Evolutionary conservation across 2,888 invertebrate genomes (phyloP).

Genomic region (Tetranychus piercei): DNA sequence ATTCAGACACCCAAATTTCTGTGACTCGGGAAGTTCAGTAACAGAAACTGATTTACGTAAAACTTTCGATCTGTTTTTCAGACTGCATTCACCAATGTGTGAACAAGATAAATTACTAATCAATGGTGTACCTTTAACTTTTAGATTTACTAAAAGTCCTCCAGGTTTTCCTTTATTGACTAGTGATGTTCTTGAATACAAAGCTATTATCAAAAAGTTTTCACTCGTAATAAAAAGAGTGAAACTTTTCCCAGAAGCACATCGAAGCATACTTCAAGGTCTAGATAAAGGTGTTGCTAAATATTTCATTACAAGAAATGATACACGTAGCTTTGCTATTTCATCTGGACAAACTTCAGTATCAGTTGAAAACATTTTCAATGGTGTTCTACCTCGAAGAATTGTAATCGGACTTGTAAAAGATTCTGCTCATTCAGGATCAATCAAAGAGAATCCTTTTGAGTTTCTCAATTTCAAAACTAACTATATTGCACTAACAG

Average conservation of each 20-base stretch:
- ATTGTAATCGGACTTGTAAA: neutral
- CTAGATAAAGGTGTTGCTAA: neutral
- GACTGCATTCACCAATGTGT: neutral
- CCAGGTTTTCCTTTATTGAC: neutral
- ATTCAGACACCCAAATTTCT: neutral
- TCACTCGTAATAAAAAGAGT: neutral
- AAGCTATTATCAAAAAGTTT: neutral
- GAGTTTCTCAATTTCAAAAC: neutral
- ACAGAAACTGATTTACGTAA: neutral
- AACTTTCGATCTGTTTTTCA: neutral
- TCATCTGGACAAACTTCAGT: neutral
- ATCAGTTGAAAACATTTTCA: neutral
- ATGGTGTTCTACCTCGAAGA: neutral
- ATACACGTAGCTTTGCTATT: neutral
- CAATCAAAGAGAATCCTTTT: neutral
- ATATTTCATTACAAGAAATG: neutral
- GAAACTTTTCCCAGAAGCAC: neutral
- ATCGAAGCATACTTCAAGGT: neutral
- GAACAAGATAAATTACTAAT: neutral
- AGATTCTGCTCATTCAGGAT: neutral
- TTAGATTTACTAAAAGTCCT: neutral
- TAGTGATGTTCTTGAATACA: neutral
- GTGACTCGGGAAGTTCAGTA: neutral
- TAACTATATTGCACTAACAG: neutral
- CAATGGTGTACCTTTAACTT: neutral